Conservation (phyloP, 2,888 invertebrate species). For the Pogonocherus hispidulus region DNA sequence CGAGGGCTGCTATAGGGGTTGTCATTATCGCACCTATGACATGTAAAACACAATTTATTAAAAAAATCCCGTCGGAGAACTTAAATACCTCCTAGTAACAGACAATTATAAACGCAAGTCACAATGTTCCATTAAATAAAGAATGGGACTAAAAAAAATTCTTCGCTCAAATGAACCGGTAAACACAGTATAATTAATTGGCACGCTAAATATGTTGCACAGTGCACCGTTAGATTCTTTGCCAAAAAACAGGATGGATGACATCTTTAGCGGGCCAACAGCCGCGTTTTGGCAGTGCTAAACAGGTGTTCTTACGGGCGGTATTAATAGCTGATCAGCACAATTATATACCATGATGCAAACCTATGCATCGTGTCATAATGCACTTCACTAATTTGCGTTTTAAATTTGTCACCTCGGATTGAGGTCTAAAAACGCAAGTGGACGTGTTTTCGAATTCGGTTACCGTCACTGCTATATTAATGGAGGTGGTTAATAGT, state of each 20-base stretch:
- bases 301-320: slow-evolving; percentile 42
- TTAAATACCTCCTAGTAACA: background rate
- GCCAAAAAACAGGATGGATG: slow-evolving; percentile 44
- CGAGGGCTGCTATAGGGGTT: too few relatives aligned
- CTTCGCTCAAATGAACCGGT: background rate
- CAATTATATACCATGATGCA: slow-evolving; percentile 34
- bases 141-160: background rate
- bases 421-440: slow-evolving; percentile 22
- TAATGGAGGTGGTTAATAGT: background rate
- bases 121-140: background rate
- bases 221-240: slow-evolving; percentile 34
- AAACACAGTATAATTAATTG: slow-evolving; percentile 18
- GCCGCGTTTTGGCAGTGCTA: slow-evolving; percentile 42
- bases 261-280: slow-evolving; percentile 48
- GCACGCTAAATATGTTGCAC: slow-evolving; percentile 21
- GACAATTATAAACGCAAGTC: too few relatives aligned
- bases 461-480: background rate
- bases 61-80: background rate
- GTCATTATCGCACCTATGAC: too few relatives aligned
- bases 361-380: slow-evolving; percentile 29
- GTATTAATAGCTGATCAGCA: slow-evolving; percentile 43
- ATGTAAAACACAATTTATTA: too few relatives aligned
- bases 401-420: slow-evolving; percentile 6
- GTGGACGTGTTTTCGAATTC: background rate
- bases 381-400: slow-evolving; percentile 18